Evolutionary conservation across 1,140 invertebrate species (phyloP), one percentile per base, ranked within the genome.

Genomic region (Episyrphus balteatus): DNA sequence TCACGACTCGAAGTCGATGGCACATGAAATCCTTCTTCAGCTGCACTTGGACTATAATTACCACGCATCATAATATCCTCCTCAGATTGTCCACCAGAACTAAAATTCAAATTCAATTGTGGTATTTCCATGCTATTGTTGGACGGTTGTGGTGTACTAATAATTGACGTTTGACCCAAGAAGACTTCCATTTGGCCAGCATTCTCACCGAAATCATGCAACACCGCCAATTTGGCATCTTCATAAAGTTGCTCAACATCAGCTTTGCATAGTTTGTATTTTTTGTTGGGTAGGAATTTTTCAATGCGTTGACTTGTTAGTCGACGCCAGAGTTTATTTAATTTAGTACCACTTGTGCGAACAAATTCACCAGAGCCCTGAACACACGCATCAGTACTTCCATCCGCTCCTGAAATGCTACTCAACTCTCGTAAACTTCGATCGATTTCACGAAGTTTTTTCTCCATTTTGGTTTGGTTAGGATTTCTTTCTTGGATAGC

Each of bases 311-410:
- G 38, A 8, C 53, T 51, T 1, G 55, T 57, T 21, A 57, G 42
- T 41, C 55, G 51, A n/a, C 41, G 42, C 55, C 55, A 57, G 2
- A 57, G 19, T 40, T 55, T 55, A 53, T 57, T 57, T 30, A 57
- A 47, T 46, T 55, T 52, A n/a, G 10, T 33, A 10, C 55, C 55
- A 38, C 42, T 45, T n/a, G 45, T 47, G 9, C 48, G 44, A 12
- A 57, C 50, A 31, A 31, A 46, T 30, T 53, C 53, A 17, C 44
- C 38, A 17, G 32, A 31, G 15, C 42, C 42, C 10, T n/a, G 14
- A 38, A 31, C 34, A 5, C 17, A 15, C 15, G 36, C 19, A 18
- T 7, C 39, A 2, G 47, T 42, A 14, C 42, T 18, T 12, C 41
- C 21, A 42, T 45, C 45, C 8, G 38, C 37, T 9, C 30, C 41